Conservation (phyloP, 2,888 invertebrate genomes). For the Callinectes sapidus region DNA sequence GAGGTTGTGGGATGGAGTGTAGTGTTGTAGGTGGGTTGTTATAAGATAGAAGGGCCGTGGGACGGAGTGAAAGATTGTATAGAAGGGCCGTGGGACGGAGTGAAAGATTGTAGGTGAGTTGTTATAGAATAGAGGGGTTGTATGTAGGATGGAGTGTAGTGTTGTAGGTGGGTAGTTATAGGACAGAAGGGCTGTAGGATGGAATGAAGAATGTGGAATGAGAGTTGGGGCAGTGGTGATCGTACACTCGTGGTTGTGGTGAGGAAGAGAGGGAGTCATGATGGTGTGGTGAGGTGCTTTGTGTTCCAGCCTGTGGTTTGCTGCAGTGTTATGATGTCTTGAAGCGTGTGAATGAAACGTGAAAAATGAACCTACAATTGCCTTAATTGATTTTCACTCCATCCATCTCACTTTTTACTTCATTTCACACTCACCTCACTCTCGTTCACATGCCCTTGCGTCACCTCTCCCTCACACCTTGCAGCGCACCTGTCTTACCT, state of each 20-base stretch:
- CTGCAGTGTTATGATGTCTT: neutral
- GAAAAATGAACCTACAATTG: neutral
- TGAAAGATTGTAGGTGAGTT: neutral
- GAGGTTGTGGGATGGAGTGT: neutral
- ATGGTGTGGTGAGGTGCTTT: neutral
- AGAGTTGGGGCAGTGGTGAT: neutral
- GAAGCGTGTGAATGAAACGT: neutral
- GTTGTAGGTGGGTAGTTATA: neutral
- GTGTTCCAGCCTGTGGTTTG: neutral
- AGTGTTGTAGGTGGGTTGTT: neutral
- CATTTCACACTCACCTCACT: neutral
- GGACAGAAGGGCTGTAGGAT: neutral
- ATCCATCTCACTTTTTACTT: neutral
- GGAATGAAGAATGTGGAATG: neutral
- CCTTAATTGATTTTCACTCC: constrained; percentile 10
- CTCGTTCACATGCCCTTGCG: neutral
- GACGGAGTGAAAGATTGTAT: neutral
- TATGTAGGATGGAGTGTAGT: neutral
- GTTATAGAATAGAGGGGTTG: neutral
- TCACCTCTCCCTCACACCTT: neutral
- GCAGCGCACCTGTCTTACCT: neutral
- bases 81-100: no score
- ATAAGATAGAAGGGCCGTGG: neutral
- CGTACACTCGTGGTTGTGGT: neutral
- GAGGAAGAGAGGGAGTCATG: neutral